Conservation (phyloP, 2,888 invertebrate species). For the Dastarcus helophoroides region DNA sequence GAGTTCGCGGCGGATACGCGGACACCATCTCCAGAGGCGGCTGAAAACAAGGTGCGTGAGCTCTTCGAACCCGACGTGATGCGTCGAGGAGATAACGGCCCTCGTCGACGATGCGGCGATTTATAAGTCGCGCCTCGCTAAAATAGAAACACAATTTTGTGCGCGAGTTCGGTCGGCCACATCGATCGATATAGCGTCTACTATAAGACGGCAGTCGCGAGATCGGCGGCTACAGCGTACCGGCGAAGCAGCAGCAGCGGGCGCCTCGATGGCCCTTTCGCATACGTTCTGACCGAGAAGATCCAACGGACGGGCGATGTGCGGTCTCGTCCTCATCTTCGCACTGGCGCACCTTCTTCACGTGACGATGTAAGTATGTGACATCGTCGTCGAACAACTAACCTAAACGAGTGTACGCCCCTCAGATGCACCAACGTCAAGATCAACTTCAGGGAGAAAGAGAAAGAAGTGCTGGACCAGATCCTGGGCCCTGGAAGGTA, state of each 20-base stretch:
- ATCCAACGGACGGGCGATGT: background rate
- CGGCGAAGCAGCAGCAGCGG: slow-evolving; percentile 10
- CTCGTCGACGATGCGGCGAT: too few species aligned
- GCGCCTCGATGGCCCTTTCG: too few species aligned
- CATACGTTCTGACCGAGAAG: slow-evolving; percentile 9
- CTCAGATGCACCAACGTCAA: slow-evolving; percentile 64
- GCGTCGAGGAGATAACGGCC: too few species aligned
- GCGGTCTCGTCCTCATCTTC: slow-evolving; percentile 28
- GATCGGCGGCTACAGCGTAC: too few species aligned
- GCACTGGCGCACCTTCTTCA: slow-evolving; percentile 37
- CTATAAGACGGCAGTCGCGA: too few species aligned
- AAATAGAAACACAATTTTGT: slow-evolving; percentile 13
- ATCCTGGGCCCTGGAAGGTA: slow-evolving; percentile 84
- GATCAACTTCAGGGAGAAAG: slow-evolving; percentile 87
- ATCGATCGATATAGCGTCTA: slow-evolving; percentile 21
- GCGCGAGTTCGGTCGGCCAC: slow-evolving; percentile 17
- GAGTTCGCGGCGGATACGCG: too few species aligned
- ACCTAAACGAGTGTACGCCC: slow-evolving; percentile 1
- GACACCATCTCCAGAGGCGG: too few species aligned
- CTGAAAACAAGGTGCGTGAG: too few species aligned
- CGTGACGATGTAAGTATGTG: slow-evolving; percentile 40
- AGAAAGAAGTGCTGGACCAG: slow-evolving; percentile 87
- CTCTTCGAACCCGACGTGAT: too few species aligned
- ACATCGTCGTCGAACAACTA: slow-evolving; percentile 1
- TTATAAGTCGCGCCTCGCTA: slow-evolving; percentile 10